Evolutionary conservation across 2,888 invertebrate genomes (phyloP), one percentile per base, ranked within the genome.

Genomic region (Amphiduros pacificus): DNA sequence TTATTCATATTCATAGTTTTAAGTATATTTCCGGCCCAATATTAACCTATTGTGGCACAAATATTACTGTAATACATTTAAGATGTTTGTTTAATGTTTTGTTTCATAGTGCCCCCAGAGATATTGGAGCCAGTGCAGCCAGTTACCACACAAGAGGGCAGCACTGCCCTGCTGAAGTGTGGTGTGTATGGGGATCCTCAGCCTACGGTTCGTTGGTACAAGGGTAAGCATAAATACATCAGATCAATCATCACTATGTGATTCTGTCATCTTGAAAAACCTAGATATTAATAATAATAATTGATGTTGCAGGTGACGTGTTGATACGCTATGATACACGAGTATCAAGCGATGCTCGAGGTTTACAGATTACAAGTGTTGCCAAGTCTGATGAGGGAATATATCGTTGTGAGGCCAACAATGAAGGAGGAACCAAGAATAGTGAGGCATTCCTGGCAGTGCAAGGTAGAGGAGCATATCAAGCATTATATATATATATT

Each of bases 301-400:
- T n/a, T n/a, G n/a, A n/a, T n/a, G n/a, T n/a, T n/a, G n/a, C n/a
- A n/a, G n/a, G n/a, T n/a, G n/a, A n/a, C n/a, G n/a, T n/a, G n/a
- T n/a, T n/a, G n/a, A n/a, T n/a, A n/a, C n/a, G n/a, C n/a, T n/a
- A n/a, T n/a, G n/a, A n/a, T n/a, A n/a, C n/a, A n/a, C n/a, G n/a
- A n/a, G n/a, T n/a, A n/a, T n/a, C n/a, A n/a, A n/a, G n/a, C n/a
- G n/a, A n/a, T n/a, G n/a, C n/a, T n/a, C n/a, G n/a, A 9, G 58
- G 76, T 48, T 56, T 78, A 48, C 72, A 67, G 65, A 71, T 77
- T 31, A 68, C 66, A 1, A 63, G 71, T 24, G 64, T 74, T 2
- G 73, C 73, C 49, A 75, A 74, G 55, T 66, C 67, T 14, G 72
- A 72, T 61, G 75, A 76, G 40, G 77, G 79, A 14, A 66, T 62